Evolutionary conservation across 2,888 invertebrate genomes (phyloP), one percentile per base, ranked within the genome.

Genomic region (Agrochola circellaris): DNA sequence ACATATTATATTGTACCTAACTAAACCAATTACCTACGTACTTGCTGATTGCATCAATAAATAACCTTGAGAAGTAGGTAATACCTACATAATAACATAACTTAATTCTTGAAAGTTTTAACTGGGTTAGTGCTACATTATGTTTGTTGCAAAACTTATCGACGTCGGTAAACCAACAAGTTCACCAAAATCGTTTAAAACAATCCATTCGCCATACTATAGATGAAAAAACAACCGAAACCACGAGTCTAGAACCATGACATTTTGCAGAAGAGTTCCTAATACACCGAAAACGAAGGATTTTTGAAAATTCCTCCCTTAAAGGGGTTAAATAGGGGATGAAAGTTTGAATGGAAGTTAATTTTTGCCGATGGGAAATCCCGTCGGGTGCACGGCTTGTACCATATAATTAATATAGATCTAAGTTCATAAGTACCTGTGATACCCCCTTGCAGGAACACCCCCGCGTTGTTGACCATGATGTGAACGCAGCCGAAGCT

Each of bases 391-490:
- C 48, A 48, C 17, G 7, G 48, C 48, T 48, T 48, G 17, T 51
- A 51, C 51, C 51, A 51, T 23, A 67, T 34, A 13, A 62, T 11
- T 20, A 38, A 68, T 26, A 54, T n/a, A 69, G 20, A 20, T 7
- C 20, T 56, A 11, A n/a, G 45, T 73, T n/a, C n/a, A 56, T 56
- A 56, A 26, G n/a, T 30, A 92, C 93, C 93, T 60, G 93, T 91
- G 20, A 91, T 89, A 30, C 89, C 84, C 26, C 93, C 93, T 0
- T 51, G 54, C 60, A 80, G 70, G 0, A 90, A 75, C 0, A 93
- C 83, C 1, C 92, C 94, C 4, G 94, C 94, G 62, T 94, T 94
- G 80, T 94, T 94, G 62, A 94, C 80, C 75, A 94, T 73, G 7
- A 91, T 85, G 66, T 92, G 90, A 0, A 89, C 75, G 20, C 89